phyloP scores from a whole-genome alignment of 1,140 invertebrate species.

The Penaeus vannamei region DNA sequence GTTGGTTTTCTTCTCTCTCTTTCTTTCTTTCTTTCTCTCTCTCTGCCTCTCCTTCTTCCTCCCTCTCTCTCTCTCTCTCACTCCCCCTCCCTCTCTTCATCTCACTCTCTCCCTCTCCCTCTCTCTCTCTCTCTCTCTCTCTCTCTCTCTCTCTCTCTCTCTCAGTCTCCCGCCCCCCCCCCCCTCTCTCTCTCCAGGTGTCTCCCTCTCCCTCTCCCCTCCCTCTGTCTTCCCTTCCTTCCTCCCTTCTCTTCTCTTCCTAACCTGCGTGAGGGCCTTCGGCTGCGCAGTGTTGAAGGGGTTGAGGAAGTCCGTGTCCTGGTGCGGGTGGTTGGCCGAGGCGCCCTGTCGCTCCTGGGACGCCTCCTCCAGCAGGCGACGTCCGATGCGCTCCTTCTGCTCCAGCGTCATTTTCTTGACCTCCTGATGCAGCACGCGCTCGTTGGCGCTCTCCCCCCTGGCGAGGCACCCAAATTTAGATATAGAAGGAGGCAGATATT shows the following conservation, averaged over 20 bases:
- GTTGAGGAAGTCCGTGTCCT: conserved; percentile 64
- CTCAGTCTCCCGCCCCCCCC: too few species aligned
- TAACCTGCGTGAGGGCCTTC: conserved; percentile 1
- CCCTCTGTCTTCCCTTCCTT: too few species aligned
- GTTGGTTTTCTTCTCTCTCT: neutral
- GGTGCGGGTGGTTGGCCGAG: conserved; percentile 13
- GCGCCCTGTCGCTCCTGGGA: conserved; percentile 1
- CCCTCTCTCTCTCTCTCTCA: conserved; percentile 6
- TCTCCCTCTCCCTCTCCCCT: neutral
- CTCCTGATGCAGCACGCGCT: conserved; percentile 46
- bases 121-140: neutral
- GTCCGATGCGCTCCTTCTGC: conserved; percentile 54
- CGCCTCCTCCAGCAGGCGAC: conserved; percentile 47
- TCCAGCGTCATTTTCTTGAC: conserved; percentile 50
- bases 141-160: neutral
- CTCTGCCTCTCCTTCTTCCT: conserved; percentile 20
- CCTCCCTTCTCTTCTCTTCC: neutral
- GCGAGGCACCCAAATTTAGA: neutral
- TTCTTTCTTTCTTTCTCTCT: neutral
- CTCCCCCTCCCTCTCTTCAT: neutral
- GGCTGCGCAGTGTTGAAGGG: conserved; percentile 61
- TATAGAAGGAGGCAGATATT: too few species aligned
- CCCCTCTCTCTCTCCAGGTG: neutral
- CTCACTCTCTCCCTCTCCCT: neutral
- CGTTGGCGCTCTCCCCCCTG: conserved; percentile 55